phyloP scores from a whole-genome alignment of 2,888 invertebrate species.

The Callyntrura guangdongensis region DNA sequence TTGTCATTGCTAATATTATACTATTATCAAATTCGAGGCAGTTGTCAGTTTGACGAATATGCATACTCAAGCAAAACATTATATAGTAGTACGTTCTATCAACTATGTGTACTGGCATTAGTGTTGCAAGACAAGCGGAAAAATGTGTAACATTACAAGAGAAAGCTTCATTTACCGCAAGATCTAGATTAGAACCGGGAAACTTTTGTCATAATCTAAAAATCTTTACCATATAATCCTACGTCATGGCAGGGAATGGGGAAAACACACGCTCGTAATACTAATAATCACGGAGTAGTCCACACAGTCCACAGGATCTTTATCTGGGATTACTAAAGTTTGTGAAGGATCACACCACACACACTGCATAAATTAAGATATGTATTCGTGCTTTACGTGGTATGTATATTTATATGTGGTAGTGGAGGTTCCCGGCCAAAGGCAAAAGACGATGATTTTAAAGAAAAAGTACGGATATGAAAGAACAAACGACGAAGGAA shows the following conservation, averaged over 20 bases:
- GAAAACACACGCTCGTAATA: background rate
- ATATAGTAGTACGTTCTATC: background rate
- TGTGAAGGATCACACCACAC: slow-evolving; percentile 46
- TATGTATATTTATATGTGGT: background rate
- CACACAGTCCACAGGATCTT: slow-evolving; percentile 34
- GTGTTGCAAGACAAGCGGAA: background rate
- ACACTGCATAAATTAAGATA: slow-evolving; percentile 41
- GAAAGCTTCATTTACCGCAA: background rate
- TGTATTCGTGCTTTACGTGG: background rate
- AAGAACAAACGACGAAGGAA: background rate
- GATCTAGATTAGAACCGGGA: slow-evolving; percentile 21
- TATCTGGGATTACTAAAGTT: slow-evolving; percentile 47
- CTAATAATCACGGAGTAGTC: slow-evolving; percentile 14
- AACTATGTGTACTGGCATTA: background rate
- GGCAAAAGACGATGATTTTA: background rate
- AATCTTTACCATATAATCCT: slow-evolving; percentile 36
- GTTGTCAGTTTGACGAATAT: slow-evolving; percentile 30
- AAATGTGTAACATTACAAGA: background rate
- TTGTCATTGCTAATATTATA: background rate
- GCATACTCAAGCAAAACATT: background rate
- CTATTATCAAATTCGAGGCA: background rate
- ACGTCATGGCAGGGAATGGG: background rate
- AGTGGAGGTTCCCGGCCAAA: background rate
- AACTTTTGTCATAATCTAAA: slow-evolving; percentile 53
- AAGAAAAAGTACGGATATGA: background rate